Percentiles rank a stretch among this genome's conserved stretches.
Conservation (phyloP, 2,888 invertebrate genomes). For the Diplolepis rosae region DNA sequence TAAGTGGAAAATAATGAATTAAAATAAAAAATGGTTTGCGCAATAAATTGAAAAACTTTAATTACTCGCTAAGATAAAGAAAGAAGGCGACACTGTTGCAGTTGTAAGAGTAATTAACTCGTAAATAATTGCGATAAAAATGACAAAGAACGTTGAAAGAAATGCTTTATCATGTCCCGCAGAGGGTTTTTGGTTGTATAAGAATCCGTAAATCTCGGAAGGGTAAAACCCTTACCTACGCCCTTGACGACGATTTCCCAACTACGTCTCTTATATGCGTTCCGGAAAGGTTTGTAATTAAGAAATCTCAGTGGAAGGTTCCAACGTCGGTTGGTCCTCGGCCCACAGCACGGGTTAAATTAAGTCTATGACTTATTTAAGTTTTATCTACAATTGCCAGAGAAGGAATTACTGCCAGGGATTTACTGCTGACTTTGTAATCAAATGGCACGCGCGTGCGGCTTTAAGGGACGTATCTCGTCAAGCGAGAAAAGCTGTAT, state of each 20-base stretch:
- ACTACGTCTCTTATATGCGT: conserved; percentile 31
- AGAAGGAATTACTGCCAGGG: conserved; percentile 58
- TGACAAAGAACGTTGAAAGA: conserved; percentile 63
- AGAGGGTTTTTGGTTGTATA: conserved; percentile 38
- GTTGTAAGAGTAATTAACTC: conserved; percentile 64
- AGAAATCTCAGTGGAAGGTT: conserved; percentile 68
- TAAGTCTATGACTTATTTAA: conserved; percentile 73
- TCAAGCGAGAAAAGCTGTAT: conserved; percentile 24
- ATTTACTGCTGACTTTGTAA: conserved; percentile 65
- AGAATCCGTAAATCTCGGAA: conserved; percentile 60
- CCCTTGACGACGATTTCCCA: conserved; percentile 48
- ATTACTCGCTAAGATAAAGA: conserved; percentile 16
- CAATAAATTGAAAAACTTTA: conserved; percentile 2
- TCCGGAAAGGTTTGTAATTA: conserved; percentile 64
- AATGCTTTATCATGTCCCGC: conserved; percentile 61
- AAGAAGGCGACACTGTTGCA: conserved; percentile 11
- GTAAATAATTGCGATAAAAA: conserved; percentile 72
- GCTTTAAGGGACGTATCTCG: conserved; percentile 30
- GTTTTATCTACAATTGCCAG: conserved; percentile 73
- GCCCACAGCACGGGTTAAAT: conserved; percentile 61
- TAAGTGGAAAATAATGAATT: background rate
- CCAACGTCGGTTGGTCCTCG: conserved; percentile 47
- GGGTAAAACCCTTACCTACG: conserved; percentile 51
- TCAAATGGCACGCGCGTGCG: conserved; percentile 62
- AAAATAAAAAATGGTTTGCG: background rate